These are phyloP conservation scores for Nemopilema nomurai DNA, from an alignment of 30 jellyfish, hydroid and myxozoan genomes.

Conservation along the genomic window DNA sequence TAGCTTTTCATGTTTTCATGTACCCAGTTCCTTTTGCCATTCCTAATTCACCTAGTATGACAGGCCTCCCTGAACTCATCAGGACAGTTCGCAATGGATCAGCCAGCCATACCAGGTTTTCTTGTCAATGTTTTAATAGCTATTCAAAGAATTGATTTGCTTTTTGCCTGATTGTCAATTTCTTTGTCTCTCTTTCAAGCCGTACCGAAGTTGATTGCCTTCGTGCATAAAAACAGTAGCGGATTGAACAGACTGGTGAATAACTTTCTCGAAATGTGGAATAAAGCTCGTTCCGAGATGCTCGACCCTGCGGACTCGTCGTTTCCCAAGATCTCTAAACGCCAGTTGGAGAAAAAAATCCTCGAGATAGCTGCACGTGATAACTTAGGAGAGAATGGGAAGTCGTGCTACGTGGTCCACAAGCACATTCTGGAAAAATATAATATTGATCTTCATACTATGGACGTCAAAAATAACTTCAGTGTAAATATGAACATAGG, in stretches of 20 bases:
- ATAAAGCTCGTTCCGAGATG: conserved; percentile 14
- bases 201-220: conserved; percentile 66
- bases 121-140: no score
- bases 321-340: conserved; percentile 69
- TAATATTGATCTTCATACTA: conserved; percentile 19
- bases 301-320: background rate
- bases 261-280: conserved; percentile 70
- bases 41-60: no score
- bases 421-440: conserved; percentile 47
- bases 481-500: background rate
- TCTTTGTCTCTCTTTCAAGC: conserved; percentile 77
- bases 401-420: conserved; percentile 69
- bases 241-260: conserved; percentile 66
- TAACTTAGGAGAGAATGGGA: conserved; percentile 20
- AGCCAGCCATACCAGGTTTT: no score
- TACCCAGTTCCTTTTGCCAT: no score
- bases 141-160: no score
- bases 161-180: no score
- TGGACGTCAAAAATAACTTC: background rate
- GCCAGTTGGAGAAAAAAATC: conserved; percentile 73
- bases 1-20: no score
- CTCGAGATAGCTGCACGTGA: conserved; percentile 73
- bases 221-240: conserved; percentile 69
- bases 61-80: no score
- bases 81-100: no score